These are phyloP conservation scores for Octodonta nipae DNA, from an alignment of 2,888 invertebrate species.

Conservation along the genomic window DNA sequence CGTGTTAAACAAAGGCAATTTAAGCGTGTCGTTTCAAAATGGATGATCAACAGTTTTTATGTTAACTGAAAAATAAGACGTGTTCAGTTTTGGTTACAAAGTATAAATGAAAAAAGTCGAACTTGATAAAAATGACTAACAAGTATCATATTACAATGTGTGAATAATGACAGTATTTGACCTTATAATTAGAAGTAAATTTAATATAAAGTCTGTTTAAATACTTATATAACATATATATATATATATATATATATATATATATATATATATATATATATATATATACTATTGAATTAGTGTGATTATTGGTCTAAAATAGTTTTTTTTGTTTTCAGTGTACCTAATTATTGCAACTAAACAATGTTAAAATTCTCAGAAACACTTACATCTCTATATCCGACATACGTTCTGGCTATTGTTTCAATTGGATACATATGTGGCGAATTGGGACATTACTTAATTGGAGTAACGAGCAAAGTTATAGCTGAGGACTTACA, in stretches of 20 bases:
- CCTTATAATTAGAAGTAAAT: neutral
- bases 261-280: conserved; percentile 1
- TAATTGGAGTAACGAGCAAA: conserved; percentile 79
- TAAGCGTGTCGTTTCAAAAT: too few relatives aligned
- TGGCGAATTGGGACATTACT: conserved; percentile 77
- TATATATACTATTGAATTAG: neutral
- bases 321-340: neutral
- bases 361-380: conserved; percentile 31
- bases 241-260: neutral
- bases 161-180: too few relatives aligned
- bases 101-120: too few relatives aligned
- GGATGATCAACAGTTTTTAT: too few relatives aligned
- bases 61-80: too few relatives aligned
- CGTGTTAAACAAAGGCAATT: too few relatives aligned
- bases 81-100: too few relatives aligned
- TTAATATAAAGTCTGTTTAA: neutral
- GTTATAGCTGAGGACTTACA: conserved; percentile 72
- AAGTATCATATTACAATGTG: too few relatives aligned
- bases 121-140: too few relatives aligned
- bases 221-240: neutral
- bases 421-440: conserved; percentile 73
- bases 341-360: neutral
- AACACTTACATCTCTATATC: conserved; percentile 58
- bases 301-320: neutral
- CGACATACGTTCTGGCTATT: conserved; percentile 63